Evolutionary conservation across 2,888 invertebrate species (phyloP).

Genomic region (Pyrocoelia pectoralis): DNA sequence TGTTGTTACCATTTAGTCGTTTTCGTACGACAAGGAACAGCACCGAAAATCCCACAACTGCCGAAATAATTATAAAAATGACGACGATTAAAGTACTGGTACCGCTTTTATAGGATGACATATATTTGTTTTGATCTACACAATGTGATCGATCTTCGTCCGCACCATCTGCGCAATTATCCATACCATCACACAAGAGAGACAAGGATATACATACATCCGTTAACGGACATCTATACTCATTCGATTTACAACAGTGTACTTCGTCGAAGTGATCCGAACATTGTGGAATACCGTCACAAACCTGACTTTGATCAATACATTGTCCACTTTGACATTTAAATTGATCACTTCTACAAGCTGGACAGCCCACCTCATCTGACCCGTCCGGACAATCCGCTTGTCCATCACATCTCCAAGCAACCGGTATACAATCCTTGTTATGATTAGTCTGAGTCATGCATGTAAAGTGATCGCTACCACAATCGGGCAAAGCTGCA

Average conservation of each 20-base stretch:
- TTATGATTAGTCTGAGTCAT: conserved; percentile 61
- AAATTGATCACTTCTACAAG: conserved; percentile 76
- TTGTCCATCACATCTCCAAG: conserved; percentile 82
- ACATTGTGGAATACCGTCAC: conserved; percentile 64
- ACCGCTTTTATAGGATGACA: conserved; percentile 45
- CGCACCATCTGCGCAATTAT: conserved; percentile 81
- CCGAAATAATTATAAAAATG: conserved; percentile 64
- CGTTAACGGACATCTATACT: conserved; percentile 77
- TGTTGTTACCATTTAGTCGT: conserved; percentile 43
- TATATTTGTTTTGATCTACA: conserved; percentile 59
- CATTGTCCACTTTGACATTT: conserved; percentile 63
- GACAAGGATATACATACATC: conserved; percentile 75
- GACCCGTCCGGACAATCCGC: conserved; percentile 84
- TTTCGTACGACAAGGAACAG: conserved; percentile 47
- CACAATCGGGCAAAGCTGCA: conserved; percentile 73
- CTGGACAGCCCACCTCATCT: conserved; percentile 78
- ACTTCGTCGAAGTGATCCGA: conserved; percentile 74
- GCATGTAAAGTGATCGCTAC: conserved; percentile 76
- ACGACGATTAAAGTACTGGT: conserved; percentile 58
- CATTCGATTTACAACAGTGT: conserved; percentile 70
- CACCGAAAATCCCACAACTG: conserved; percentile 62
- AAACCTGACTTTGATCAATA: conserved; percentile 46
- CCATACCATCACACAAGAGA: conserved; percentile 78
- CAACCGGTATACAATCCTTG: conserved; percentile 74
- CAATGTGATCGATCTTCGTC: conserved; percentile 78